Conservation (phyloP, 2,113 vertebrate species). For the Microcebus griseorufus region DNA sequence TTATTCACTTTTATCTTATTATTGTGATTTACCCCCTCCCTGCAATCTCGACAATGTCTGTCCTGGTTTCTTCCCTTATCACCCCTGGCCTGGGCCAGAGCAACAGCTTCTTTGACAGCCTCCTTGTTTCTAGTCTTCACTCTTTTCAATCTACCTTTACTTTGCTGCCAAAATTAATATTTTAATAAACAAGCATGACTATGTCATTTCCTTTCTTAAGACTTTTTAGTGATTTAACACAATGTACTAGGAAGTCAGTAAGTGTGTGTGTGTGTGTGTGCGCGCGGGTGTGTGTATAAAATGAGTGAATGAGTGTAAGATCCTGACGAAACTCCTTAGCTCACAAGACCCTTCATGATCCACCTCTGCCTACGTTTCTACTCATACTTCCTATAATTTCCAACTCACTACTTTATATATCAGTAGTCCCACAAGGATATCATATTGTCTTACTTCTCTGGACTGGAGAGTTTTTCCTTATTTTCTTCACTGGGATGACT, state of each 20-base stretch:
- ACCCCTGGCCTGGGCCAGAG: background rate
- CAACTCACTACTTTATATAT: background rate
- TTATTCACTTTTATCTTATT: background rate
- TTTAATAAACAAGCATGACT: background rate
- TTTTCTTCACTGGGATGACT: slow-evolving; percentile 41
- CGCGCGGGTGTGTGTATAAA: background rate
- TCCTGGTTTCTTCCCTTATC: background rate
- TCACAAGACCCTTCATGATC: background rate
- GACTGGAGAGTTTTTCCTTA: background rate
- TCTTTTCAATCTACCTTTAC: background rate
- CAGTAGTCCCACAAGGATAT: background rate
- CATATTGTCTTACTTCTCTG: background rate
- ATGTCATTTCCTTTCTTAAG: background rate
- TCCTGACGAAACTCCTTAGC: background rate
- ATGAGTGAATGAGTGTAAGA: background rate
- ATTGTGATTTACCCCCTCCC: background rate
- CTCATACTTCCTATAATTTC: background rate
- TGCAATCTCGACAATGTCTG: background rate
- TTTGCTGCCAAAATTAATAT: background rate
- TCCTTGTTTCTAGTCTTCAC: background rate
- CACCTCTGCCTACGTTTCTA: background rate
- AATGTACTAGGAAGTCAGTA: background rate
- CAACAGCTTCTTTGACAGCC: background rate
- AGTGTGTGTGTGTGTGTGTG: background rate
- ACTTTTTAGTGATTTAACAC: background rate